A percentile compares a stretch with the other conserved stretches of the same genome.
Evolutionary conservation across 2,888 invertebrate genomes (phyloP).

Genomic region (Zygogramma bicolorata): DNA sequence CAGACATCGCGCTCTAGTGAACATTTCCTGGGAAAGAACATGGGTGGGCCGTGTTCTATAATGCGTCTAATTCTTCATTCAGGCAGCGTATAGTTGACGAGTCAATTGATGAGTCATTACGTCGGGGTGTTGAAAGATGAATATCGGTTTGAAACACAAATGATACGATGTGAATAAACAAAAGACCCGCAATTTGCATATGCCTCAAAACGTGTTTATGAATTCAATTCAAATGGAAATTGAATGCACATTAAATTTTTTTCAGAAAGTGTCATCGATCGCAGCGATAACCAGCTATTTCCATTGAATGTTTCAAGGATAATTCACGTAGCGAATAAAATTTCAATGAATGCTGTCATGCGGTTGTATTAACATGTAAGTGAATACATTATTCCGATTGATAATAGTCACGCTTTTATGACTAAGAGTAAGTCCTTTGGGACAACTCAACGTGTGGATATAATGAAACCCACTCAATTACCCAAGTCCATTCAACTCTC

Average conservation of each 20-base stretch:
- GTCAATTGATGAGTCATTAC: constrained; percentile 55
- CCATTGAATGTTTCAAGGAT: not conserved
- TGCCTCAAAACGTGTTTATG: constrained; percentile 33
- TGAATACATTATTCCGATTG: not conserved
- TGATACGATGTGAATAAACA: constrained; percentile 48
- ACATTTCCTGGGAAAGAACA: constrained; percentile 33
- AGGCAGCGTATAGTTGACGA: constrained; percentile 44
- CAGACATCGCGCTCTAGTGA: not conserved
- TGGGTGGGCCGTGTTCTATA: constrained; percentile 40
- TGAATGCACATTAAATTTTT: constrained; percentile 12
- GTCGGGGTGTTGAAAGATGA: constrained; percentile 52
- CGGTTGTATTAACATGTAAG: not conserved
- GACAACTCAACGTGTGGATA: not conserved
- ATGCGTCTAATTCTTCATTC: constrained; percentile 38
- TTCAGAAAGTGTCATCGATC: constrained; percentile 10
- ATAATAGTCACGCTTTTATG: constrained; percentile 3
- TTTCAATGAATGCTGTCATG: not conserved
- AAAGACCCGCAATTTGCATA: constrained; percentile 36
- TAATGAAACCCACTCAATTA: not conserved
- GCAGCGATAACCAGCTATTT: not conserved
- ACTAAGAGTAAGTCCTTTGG: not conserved
- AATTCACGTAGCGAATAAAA: not conserved
- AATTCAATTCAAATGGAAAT: constrained; percentile 30
- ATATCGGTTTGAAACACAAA: constrained; percentile 49
- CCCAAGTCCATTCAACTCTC: not conserved